Percentiles rank a stretch among this genome's conserved stretches.
Conservation (phyloP, 2,888 invertebrate genomes). For the Harpalus rubripes region DNA sequence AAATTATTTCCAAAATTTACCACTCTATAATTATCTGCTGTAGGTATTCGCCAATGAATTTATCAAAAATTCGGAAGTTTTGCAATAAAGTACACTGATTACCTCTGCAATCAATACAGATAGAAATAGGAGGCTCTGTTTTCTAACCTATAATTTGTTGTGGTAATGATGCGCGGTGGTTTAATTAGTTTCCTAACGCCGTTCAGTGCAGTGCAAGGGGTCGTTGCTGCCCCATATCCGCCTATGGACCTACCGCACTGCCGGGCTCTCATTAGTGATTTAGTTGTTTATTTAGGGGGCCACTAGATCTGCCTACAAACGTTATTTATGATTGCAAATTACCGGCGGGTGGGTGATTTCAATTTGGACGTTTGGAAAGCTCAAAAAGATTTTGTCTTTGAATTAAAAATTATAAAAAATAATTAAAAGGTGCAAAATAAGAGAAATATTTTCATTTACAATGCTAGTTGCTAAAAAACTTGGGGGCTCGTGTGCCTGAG, state of each 20-base stretch:
- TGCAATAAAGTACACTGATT: constrained; percentile 49
- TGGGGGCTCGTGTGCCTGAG: too few species aligned
- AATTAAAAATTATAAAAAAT: too few species aligned
- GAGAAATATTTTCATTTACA: too few species aligned
- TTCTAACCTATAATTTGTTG: constrained; percentile 54
- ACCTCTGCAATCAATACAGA: constrained; percentile 48
- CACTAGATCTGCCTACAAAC: constrained; percentile 3
- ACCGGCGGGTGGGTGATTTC: background rate
- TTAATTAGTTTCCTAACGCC: constrained; percentile 63
- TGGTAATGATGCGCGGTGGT: constrained; percentile 39
- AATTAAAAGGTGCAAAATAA: too few species aligned
- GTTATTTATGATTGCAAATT: constrained; percentile 27
- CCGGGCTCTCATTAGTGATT: constrained; percentile 47
- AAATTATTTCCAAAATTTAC: constrained; percentile 36
- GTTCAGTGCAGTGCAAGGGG: constrained; percentile 16
- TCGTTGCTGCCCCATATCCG: constrained; percentile 18
- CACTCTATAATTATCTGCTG: constrained; percentile 31
- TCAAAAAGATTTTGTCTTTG: too few species aligned
- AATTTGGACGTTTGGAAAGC: background rate
- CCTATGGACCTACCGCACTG: constrained; percentile 53
- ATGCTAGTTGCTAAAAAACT: too few species aligned
- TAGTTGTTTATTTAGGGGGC: constrained; percentile 56
- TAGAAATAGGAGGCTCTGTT: constrained; percentile 33
- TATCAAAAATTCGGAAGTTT: constrained; percentile 53
- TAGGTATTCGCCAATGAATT: constrained; percentile 46